Percentiles rank a stretch among this genome's conserved stretches.
Conservation (phyloP, 2,888 invertebrate species). For the Incurvaria masculella region DNA sequence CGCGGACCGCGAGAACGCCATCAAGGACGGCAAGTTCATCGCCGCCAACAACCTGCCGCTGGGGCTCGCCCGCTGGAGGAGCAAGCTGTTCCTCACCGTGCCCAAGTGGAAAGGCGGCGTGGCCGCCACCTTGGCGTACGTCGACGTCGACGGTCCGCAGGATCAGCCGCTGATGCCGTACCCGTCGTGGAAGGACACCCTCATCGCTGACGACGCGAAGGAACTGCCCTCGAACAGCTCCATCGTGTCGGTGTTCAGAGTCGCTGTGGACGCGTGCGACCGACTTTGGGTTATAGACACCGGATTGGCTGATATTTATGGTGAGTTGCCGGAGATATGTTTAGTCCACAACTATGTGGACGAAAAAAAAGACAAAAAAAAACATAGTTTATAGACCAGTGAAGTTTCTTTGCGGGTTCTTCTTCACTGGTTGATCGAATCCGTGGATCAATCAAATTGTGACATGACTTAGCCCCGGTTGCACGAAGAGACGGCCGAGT, state of each 20-base stretch:
- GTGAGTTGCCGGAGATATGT: conserved; percentile 32
- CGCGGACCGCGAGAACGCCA: conserved; percentile 55
- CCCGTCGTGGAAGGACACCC: conserved; percentile 75
- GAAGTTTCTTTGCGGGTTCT: too few relatives aligned
- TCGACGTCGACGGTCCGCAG: conserved; percentile 60
- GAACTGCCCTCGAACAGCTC: conserved; percentile 55
- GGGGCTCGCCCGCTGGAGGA: conserved; percentile 68
- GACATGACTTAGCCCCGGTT: too few relatives aligned
- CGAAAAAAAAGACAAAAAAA: too few relatives aligned
- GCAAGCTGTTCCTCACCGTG: conserved; percentile 67
- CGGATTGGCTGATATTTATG: conserved; percentile 72
- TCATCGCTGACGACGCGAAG: conserved; percentile 56
- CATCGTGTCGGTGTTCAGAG: conserved; percentile 70
- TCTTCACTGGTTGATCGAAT: too few relatives aligned
- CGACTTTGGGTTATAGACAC: conserved; percentile 82
- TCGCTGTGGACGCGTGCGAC: conserved; percentile 72
- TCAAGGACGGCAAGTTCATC: conserved; percentile 59
- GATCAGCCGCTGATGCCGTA: conserved; percentile 74
- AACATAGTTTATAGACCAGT: too few relatives aligned
- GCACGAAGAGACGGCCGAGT: too few relatives aligned
- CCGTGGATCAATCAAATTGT: too few relatives aligned
- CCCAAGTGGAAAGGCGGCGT: conserved; percentile 71
- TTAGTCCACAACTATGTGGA: too few relatives aligned
- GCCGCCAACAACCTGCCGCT: conserved; percentile 66
- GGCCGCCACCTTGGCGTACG: conserved; percentile 65